A percentile compares a stretch with the other conserved stretches of the same genome.
phyloP scores from a whole-genome alignment of 2,113 vertebrate species.

The Platysternon megacephalum region DNA sequence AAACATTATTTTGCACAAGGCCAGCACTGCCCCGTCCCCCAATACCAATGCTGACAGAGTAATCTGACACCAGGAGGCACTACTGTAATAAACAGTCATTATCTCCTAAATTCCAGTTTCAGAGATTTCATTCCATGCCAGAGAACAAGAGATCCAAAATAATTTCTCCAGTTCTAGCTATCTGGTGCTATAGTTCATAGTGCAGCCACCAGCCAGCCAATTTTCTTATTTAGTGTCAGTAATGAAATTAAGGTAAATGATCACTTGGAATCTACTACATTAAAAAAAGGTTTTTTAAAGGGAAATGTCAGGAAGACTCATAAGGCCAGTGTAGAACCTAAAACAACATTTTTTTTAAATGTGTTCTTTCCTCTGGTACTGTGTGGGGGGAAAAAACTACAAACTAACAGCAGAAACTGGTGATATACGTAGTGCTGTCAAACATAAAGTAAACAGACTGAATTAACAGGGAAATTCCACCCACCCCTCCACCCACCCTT shows the following conservation, averaged over 20 bases:
- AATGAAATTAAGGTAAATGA: background rate
- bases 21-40: background rate
- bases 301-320: too few species aligned
- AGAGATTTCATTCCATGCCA: background rate
- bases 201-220: background rate
- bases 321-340: too few species aligned
- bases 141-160: background rate
- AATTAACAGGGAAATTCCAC: too few species aligned
- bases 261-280: background rate
- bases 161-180: background rate
- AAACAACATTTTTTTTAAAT: too few species aligned
- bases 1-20: background rate
- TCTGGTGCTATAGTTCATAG: background rate
- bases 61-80: background rate
- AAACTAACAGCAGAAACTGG: too few species aligned
- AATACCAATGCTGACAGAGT: background rate
- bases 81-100: background rate
- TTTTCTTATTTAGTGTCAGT: background rate
- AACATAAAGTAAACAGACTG: too few species aligned
- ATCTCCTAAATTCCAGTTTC: background rate
- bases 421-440: too few species aligned
- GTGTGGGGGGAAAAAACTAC: too few species aligned
- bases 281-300: background rate
- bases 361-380: too few species aligned
- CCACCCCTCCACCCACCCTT: too few species aligned